Conservation (phyloP, 1,140 invertebrate species). For the Coelopa frigida region DNA sequence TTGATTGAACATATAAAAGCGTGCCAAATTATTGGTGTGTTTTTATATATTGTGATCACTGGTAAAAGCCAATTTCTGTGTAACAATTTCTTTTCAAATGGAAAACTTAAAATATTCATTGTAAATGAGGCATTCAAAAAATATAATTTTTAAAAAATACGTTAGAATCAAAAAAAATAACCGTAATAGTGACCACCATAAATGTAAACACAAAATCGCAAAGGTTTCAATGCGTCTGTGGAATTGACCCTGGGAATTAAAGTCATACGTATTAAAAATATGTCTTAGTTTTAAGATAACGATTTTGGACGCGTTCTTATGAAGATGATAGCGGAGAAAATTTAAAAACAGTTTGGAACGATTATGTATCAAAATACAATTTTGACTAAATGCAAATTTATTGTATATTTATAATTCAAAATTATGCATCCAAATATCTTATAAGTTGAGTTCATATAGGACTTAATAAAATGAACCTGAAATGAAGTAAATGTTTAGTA, state of each 20-base stretch:
- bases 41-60: no score
- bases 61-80: slow-evolving; percentile 7
- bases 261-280: not conserved
- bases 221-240: not conserved
- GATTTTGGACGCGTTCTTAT: slow-evolving; percentile 3
- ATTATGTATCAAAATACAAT: slow-evolving; percentile 12
- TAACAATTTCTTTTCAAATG: no score
- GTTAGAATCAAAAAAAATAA: not conserved
- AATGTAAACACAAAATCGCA: not conserved
- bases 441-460: not conserved
- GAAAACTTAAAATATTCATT: not conserved
- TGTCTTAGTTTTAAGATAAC: slow-evolving; percentile 1
- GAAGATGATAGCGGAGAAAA: slow-evolving; percentile 9
- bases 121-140: slow-evolving; percentile 3
- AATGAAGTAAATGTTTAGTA: slow-evolving; percentile 7
- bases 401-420: not conserved
- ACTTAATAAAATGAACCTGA: slow-evolving; percentile 2
- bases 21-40: no score
- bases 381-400: slow-evolving; percentile 7
- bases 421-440: not conserved
- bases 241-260: not conserved
- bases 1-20: no score
- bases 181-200: not conserved
- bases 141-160: slow-evolving; percentile 1
- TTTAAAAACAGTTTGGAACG: slow-evolving; percentile 5